Conservation (phyloP, 2,888 invertebrate species). For the Acrobasis consociella region DNA sequence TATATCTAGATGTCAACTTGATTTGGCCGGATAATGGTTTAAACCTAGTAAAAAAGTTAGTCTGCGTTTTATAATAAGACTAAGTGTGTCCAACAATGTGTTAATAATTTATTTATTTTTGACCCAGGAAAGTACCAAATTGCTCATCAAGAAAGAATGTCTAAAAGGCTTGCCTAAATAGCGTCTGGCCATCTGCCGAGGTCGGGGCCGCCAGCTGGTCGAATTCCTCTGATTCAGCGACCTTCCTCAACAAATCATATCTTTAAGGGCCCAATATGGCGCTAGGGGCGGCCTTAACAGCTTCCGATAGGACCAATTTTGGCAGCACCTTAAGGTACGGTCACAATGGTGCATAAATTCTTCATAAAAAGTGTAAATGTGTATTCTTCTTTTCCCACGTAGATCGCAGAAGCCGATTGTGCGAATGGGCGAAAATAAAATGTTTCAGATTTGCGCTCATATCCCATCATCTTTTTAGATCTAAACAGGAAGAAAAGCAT, state of each 20-base stretch:
- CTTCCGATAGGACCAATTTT: constrained; percentile 21
- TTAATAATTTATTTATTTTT: too few species aligned
- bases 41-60: too few species aligned
- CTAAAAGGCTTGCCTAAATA: not conserved
- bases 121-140: not conserved
- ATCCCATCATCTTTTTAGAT: too few species aligned
- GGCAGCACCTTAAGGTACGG: not conserved
- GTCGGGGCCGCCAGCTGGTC: not conserved
- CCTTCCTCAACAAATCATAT: constrained; percentile 21
- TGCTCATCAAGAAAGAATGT: not conserved
- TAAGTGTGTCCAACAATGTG: too few species aligned
- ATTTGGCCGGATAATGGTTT: too few species aligned
- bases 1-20: too few species aligned
- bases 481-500: too few species aligned
- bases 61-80: too few species aligned
- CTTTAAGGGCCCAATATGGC: constrained; percentile 20
- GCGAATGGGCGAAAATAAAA: too few species aligned
- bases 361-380: not conserved
- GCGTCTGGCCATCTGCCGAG: not conserved
- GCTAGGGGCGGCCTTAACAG: constrained; percentile 5
- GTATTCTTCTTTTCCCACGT: too few species aligned
- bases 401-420: too few species aligned
- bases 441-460: too few species aligned
- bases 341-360: not conserved
- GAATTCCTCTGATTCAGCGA: constrained; percentile 14